Evolutionary conservation across 2,113 vertebrate species (phyloP).

Genomic region (Telmatochromis brichardi): DNA sequence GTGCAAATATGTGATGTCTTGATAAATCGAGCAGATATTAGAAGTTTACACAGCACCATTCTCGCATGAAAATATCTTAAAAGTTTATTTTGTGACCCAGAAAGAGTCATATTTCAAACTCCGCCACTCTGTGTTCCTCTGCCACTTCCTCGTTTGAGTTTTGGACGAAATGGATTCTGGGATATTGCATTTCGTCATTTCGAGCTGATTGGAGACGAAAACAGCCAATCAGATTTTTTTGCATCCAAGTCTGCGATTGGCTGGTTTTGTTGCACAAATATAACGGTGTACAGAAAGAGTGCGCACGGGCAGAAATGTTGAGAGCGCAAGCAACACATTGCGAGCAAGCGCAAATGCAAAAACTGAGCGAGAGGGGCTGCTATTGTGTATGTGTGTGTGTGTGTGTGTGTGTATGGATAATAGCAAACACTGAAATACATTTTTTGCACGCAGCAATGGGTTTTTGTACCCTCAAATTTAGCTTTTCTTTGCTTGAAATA

Average conservation of each 20-base stretch:
- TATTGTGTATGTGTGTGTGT: not conserved
- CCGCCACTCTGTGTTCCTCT: accelerated
- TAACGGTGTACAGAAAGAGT: accelerated
- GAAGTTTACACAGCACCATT: not conserved
- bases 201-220: accelerated
- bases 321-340: accelerated
- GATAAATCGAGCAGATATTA: not conserved
- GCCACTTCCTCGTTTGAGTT: not conserved
- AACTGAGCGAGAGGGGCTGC: not conserved
- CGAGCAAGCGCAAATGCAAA: accelerated
- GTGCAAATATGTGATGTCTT: not conserved
- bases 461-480: not conserved
- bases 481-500: not conserved
- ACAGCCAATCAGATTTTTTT: not conserved
- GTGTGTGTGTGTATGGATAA: not conserved
- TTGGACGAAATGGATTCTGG: not conserved
- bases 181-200: not conserved
- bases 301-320: accelerated
- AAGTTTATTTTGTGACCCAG: not conserved
- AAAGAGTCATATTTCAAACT: not conserved
- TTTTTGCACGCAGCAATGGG: not conserved
- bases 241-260: not conserved
- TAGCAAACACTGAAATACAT: not conserved
- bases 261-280: not conserved
- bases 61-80: not conserved